Conservation (phyloP, 2,888 invertebrate species). For the Hydropsyche betteni region DNA sequence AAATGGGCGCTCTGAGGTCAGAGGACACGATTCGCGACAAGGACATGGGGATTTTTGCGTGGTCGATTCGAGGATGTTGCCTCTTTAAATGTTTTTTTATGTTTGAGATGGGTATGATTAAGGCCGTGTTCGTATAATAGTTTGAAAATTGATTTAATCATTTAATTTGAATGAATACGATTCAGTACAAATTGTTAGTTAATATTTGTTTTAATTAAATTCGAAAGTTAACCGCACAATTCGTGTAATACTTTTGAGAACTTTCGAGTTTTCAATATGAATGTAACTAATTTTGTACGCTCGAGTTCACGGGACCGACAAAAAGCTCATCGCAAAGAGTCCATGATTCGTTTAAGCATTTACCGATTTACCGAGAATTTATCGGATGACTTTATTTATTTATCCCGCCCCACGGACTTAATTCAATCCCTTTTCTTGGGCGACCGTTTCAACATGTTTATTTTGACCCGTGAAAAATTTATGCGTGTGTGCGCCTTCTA, state of each 20-base stretch:
- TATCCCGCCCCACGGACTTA: not conserved
- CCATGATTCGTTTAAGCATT: not conserved
- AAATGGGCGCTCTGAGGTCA: not conserved
- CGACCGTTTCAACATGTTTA: conserved; percentile 24
- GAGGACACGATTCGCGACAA: not conserved
- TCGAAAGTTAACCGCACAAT: too few species aligned
- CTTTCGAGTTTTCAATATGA: not conserved
- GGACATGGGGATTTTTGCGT: not conserved
- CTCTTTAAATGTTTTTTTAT: not conserved
- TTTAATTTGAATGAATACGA: too few species aligned
- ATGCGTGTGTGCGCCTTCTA: not conserved
- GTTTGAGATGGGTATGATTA: too few species aligned
- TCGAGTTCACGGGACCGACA: not conserved
- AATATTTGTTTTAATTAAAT: too few species aligned
- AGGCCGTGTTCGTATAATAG: too few species aligned
- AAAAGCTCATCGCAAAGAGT: not conserved
- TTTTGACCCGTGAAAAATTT: conserved; percentile 32
- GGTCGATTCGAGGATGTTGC: not conserved
- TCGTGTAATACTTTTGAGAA: not conserved
- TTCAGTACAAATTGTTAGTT: too few species aligned
- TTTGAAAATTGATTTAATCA: too few species aligned
- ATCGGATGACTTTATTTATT: conserved; percentile 16
- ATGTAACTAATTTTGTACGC: not conserved
- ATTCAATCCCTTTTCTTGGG: conserved; percentile 28
- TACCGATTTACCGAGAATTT: not conserved